Base-by-base conservation (phyloP, 1,140 invertebrate species). In the Chrysopa pallens region DNA sequence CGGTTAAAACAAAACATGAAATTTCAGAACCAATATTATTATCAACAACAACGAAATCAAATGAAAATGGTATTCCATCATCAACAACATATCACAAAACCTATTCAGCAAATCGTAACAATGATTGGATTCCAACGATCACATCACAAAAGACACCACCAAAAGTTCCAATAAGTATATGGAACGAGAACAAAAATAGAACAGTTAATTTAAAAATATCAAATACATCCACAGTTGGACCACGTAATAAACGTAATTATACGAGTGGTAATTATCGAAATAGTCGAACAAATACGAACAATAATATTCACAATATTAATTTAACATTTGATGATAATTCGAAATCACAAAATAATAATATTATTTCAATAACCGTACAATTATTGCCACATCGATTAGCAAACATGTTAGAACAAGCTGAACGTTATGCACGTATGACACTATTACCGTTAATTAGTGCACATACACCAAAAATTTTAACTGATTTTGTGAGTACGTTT, bases 391-490 rank as follows among this genome's bases (percentile, higher is more conserved):
- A 81, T 43, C 68, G 78, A 27, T 54, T 87, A 11, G 79, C 79
- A 0, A 74, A 76, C 6, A 75, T 87, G 54, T 69, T 87, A 23
- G 79, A 83, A 13, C 76, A 83, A 51, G 83, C 82, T 0, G 83
- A 87, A 56, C 69, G 74, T 17, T 86, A 87, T 52, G 82, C 83
- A 0, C 66, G 78, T 38, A 74, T 80, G 51, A 83, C 79, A 0
- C 59, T 84, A 8, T 53, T 82, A 38, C 80, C 80, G 0, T 51
- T 83, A 6, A 80, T 84, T 4, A 83, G 78, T 1, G 78, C 78
- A 33, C 80, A 83, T 53, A 80, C 79, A 3, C 79, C 80, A 1
- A 75, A 69, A 29, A 67, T 78, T 45, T 53, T 61, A 6, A 48
- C 48, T 8, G 55, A 61, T 27, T 56, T 61, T 39, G 60, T 61